Base-by-base conservation (phyloP, 1,140 invertebrate species). In the Lutraria rhynchaena region DNA sequence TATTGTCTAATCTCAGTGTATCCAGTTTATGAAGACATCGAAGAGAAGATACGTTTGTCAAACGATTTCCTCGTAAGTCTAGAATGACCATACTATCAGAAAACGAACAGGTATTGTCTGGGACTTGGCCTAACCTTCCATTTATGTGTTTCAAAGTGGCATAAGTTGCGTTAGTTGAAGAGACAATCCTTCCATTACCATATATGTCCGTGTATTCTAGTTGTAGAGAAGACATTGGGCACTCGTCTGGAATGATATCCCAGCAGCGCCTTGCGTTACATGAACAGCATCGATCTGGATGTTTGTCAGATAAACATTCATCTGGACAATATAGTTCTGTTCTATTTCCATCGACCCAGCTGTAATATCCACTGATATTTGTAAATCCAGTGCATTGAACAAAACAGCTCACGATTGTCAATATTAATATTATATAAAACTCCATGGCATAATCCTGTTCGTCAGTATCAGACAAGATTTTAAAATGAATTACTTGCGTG, bases 281-380 rank as follows among this genome's bases (percentile, higher is more conserved):
- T 37, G 29, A 41, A 27, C 70, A 74, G 44, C 70, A 74, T 9
- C 61, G 35, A 19, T 51, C 67, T 22, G 35, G 53, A 27, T 74
- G 15, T n/a, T 4, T 35, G 37, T 22, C 46, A 24, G n/a, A 19
- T 13, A 33, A 31, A 74, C 70, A 74, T 4, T 15, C 1, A 5
- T 74, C 70, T 3, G 70, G 70, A 51, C 70, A 74, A 74, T 60
- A 74, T 22, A 74, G 27, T 2, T 44, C 31, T 11, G 31, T 17
- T 19, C 70, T 13, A 9, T 37, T 33, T 19, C 29, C 44, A 22
- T 41, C 27, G 9, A 41, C 37, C 67, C 51, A 51, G 51, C 33
- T 51, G 11, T 44, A 46, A 44, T 70, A 70, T 33, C 67, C 67
- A 19, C 3, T 70, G 11, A 44, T 41, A 35, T 51, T 70, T 27